These are phyloP conservation scores for Drosophila bocqueti DNA, from an alignment of 1,140 invertebrate species.

Conservation along the genomic window DNA sequence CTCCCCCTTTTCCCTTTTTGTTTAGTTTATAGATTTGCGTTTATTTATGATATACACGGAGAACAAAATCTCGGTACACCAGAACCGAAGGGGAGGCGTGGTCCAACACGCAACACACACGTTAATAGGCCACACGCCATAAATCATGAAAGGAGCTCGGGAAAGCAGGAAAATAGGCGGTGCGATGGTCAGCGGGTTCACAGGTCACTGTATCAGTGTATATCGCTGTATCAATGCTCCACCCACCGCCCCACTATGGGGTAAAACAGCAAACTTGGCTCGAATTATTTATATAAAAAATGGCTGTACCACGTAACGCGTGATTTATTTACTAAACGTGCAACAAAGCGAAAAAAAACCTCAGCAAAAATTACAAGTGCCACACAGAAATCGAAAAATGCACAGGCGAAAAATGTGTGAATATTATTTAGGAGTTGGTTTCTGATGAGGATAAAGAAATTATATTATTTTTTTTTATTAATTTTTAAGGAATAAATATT, in stretches of 20 bases:
- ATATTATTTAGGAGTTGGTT: neutral
- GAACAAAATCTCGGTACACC: constrained; percentile 14
- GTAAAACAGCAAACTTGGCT: constrained; percentile 60
- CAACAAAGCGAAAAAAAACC: constrained; percentile 68
- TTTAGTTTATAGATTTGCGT: constrained; percentile 83
- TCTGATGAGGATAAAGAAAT: neutral
- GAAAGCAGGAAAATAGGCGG: constrained; percentile 33
- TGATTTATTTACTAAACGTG: constrained; percentile 84
- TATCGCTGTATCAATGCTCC: constrained; percentile 50
- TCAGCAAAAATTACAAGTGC: constrained; percentile 79
- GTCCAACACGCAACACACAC: constrained; percentile 46
- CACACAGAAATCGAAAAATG: constrained; percentile 21
- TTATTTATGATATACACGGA: constrained; percentile 72
- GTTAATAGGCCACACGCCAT: constrained; percentile 81
- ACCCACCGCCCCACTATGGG: constrained; percentile 6
- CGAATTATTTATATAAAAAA: constrained; percentile 83
- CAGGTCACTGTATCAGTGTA: constrained; percentile 52
- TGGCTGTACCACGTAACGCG: constrained; percentile 71
- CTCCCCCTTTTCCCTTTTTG: constrained; percentile 37
- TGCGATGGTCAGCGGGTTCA: constrained; percentile 47
- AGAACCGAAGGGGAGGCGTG: constrained; percentile 5
- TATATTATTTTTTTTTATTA: neutral
- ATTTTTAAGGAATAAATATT: too few relatives aligned
- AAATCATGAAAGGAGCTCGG: constrained; percentile 61
- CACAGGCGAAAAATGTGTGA: neutral